Base-by-base conservation (phyloP, 2,888 invertebrate species). In the Nymphalis polychloros region DNA sequence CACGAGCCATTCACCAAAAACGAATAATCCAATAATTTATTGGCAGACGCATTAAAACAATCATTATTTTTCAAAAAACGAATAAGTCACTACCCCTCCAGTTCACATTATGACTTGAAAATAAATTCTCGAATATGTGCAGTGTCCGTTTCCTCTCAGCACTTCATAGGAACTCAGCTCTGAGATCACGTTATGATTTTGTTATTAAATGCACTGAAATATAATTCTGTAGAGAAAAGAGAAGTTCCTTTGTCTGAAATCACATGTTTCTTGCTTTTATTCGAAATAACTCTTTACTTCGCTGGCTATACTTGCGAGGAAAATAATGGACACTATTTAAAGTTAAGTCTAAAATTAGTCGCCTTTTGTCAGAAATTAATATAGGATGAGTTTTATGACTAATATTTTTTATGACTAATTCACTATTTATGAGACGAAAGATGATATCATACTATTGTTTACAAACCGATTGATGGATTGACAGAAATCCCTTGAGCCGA, bases 51-150 rank as follows among this genome's bases (percentile, higher is more conserved):
- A n/a, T 5, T 3, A 48, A n/a, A 60, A 10, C 3, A 60, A 55
- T 20, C 27, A 31, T 16, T 19, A 46, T 47, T 61, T 61, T 8
- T 8, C 6, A 61, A 66, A 55, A 55, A 47, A 31, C 48, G 57
- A 64, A 31, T 17, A 41, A 13, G 41, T 23, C 46, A 31, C 53
- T 66, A 52, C 47, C 53, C 47, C 59, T 19, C 19, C 23, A 55
- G 46, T 65, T 59, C 60, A 70, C 53, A 70, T 70, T 67, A 67
- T 49, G 49, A 50, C 67, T 65, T 70, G 60, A 70, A 69, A 70
- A 70, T 70, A 67, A 55, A 67, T 60, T 67, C 59, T 50, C 46
- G 49, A 47, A 60, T 60, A 70, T 41, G 59, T 52, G 67, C 49
- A 52, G 50, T 60, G 59, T 70, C 69, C 69, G 69, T 47, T 67